Base-by-base conservation (phyloP, 2,888 invertebrate genomes). In the Mylabris sibirica region DNA sequence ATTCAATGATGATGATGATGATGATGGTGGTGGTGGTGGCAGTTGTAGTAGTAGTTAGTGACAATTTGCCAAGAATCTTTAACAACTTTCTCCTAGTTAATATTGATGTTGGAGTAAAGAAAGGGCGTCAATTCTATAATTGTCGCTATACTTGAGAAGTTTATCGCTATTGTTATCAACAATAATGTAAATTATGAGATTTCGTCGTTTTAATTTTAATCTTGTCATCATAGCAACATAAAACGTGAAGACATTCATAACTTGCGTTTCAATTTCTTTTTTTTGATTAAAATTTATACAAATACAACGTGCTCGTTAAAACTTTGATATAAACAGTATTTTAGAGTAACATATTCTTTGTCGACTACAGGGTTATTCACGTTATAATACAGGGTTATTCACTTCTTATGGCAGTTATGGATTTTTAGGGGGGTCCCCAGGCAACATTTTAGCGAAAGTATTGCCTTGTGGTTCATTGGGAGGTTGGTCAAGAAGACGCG, bases 141-240 rank as follows among this genome's bases (percentile, higher is more conserved):
- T 49, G 60, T 20, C 5, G 20, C 34, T 12, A 26, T 60, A 3
- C 20, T 60, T 26, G 60, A 4, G 30, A 60, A 60, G 60, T 60
- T 60, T 60, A 60, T n/a, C 60, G 34, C 11, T 60, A 35, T 60
- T 60, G 60, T 60, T 12, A 60, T 35, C 8, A 30, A 34, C 17
- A 35, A 60, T 35, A 30, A 60, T 35, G 34, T n/a, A 17, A 30
- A 60, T 60, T 4, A 11, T 30, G 17, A 11, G n/a, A 17, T 44
- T n/a, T n/a, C 41, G n/a, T 14, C 41, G 4, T n/a, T 14, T 41
- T 41, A 35, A 11, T 35, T 35, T 35, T 35, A 12, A 35, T 30
- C 30, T 30, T 30, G 30, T 8, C 3, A 30, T 30, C 8, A 30
- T n/a, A n/a, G n/a, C 30, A 30, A 30, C 30, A 30, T 8, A 30